These are phyloP conservation scores for Daboia siamensis DNA, from an alignment of 2,113 vertebrate genomes.

Conservation along the genomic window DNA sequence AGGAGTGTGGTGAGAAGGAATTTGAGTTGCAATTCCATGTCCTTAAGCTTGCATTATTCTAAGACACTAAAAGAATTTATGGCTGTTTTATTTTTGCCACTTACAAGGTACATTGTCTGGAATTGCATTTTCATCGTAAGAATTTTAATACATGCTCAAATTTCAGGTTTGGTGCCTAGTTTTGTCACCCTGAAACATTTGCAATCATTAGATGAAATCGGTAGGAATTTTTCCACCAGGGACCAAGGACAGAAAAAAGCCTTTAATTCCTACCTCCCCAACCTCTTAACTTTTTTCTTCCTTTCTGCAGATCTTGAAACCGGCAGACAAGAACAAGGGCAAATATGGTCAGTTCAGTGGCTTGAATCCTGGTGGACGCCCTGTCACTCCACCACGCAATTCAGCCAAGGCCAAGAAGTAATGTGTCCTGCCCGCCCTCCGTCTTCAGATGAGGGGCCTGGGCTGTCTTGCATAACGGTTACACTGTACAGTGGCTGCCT, in stretches of 20 bases:
- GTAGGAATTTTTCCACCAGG: not conserved
- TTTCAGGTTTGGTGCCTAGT: not conserved
- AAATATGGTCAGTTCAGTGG: slow-evolving; percentile 86
- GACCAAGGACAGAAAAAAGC: rapidly evolving
- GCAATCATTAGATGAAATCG: not conserved
- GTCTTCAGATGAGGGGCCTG: slow-evolving; percentile 8
- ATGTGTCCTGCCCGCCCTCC: slow-evolving; percentile 31
- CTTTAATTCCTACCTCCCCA: rapidly evolving
- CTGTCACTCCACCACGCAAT: slow-evolving; percentile 91
- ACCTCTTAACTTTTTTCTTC: not conserved
- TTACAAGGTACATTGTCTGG: not conserved
- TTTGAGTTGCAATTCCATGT: not conserved
- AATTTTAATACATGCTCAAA: not conserved
- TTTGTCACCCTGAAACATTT: not conserved
- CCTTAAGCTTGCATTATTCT: not conserved
- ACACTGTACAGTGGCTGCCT: slow-evolving; percentile 46
- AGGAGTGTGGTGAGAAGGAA: too few relatives aligned
- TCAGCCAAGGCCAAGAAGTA: slow-evolving; percentile 97
- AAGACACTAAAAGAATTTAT: not conserved
- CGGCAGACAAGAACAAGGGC: slow-evolving; percentile 95
- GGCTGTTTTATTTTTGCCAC: not conserved
- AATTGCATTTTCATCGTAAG: not conserved
- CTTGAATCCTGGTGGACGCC: slow-evolving; percentile 86
- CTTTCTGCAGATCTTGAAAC: slow-evolving; percentile 85
- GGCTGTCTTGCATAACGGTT: slow-evolving; percentile 14